A percentile compares a stretch with the other conserved stretches of the same genome.
phyloP scores from a whole-genome alignment of 2,888 invertebrate species.

The Opisthograptis luteolata region DNA sequence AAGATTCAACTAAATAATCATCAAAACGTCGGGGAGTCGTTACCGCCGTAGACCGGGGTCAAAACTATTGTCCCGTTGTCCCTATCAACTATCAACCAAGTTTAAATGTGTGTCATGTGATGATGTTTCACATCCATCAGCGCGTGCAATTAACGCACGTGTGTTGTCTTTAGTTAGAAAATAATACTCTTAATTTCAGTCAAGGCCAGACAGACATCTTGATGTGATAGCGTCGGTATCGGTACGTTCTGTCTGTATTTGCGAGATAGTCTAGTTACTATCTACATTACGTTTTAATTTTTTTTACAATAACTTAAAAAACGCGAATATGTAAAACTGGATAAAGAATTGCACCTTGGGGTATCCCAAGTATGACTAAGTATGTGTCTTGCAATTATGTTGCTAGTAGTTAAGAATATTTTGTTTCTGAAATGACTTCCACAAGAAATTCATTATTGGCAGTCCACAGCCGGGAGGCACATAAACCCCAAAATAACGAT shows the following conservation, averaged over 20 bases:
- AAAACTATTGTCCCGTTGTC: slow-evolving; percentile 7
- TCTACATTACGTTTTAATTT: no score
- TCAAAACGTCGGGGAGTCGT: no score
- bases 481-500: no score
- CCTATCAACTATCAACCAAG: not conserved
- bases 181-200: no score
- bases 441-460: no score
- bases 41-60: no score
- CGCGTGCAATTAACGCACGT: not conserved
- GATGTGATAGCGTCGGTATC: not conserved
- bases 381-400: not conserved
- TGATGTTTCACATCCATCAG: not conserved
- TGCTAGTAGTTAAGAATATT: no score
- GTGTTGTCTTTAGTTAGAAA: not conserved
- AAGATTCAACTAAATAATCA: no score
- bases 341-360: not conserved
- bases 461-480: no score
- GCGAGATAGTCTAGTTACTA: no score
- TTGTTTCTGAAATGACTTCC: no score
- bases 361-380: not conserved
- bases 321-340: not conserved
- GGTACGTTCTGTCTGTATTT: not conserved
- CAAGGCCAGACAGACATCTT: no score
- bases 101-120: not conserved
- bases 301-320: not conserved